A percentile compares a stretch with the other conserved stretches of the same genome.
These are phyloP conservation scores for Gymnoscelis rufifasciata DNA, from an alignment of 2,888 invertebrate species.

Conservation along the genomic window DNA sequence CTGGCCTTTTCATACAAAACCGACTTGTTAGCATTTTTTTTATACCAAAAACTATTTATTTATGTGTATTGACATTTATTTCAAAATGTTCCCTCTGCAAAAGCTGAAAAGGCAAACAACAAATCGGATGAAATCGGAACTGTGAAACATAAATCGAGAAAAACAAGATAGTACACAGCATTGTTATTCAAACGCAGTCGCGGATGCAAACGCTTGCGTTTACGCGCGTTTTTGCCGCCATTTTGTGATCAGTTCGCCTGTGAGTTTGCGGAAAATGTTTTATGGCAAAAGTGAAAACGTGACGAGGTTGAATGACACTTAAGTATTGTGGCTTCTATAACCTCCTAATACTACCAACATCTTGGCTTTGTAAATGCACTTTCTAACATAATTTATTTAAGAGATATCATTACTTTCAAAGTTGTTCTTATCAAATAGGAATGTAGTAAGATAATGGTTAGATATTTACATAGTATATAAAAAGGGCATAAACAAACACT, in stretches of 20 bases:
- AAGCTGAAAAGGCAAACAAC: not conserved
- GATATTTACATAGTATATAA: too few relatives aligned
- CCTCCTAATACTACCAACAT: constrained; percentile 34
- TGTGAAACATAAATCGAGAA: constrained; percentile 25
- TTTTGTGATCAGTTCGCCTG: constrained; percentile 51
- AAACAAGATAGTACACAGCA: constrained; percentile 46
- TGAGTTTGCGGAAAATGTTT: constrained; percentile 53
- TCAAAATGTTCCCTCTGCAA: too few relatives aligned
- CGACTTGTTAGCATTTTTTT: too few relatives aligned
- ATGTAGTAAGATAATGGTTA: too few relatives aligned
- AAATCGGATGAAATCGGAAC: not conserved
- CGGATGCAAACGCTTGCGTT: constrained; percentile 45
- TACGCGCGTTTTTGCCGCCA: constrained; percentile 59
- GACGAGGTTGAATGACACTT: constrained; percentile 48
- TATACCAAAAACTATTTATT: too few relatives aligned
- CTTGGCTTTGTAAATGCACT: constrained; percentile 27
- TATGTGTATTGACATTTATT: too few relatives aligned
- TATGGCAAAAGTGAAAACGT: constrained; percentile 69
- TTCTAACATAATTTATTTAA: too few relatives aligned
- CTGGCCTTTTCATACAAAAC: too few relatives aligned
- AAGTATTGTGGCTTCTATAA: constrained; percentile 35
- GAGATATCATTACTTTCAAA: too few relatives aligned
- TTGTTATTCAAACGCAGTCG: constrained; percentile 57
- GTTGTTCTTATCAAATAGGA: too few relatives aligned
- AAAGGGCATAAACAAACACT: too few relatives aligned